Base-by-base conservation (phyloP, 2,113 vertebrate species). In the Mirounga angustirostris region DNA sequence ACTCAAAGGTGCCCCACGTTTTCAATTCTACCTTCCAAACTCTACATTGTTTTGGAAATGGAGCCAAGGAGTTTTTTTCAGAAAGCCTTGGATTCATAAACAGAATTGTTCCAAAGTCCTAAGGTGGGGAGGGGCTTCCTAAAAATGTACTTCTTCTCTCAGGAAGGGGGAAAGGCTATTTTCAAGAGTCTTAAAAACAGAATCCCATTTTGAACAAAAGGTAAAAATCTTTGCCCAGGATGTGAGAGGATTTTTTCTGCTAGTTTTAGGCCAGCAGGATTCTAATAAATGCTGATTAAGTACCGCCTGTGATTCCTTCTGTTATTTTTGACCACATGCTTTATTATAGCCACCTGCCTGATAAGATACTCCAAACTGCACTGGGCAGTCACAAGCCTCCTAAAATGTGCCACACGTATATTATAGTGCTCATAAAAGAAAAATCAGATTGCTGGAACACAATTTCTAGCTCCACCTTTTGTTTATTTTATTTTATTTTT, bases 261-360 rank as follows among this genome's bases (percentile, higher is more conserved):
- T 96, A 80, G 92, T 98, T 91, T n/a, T 63, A 76, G 91, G 90
- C 73, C 58, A 95, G 50, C 94, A 94, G 92, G 76, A 59, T 76
- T 98, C 92, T 96, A 97, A 73, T 92, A 97, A 88, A 89, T 82
- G 92, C 71, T 97, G 79, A 97, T 96, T 93, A 89, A 93, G 93
- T 67, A 79, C 93, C 2, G 33, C 52, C 93, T 94, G 89, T 82
- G 93, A 94, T 33, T 96, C 86, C 89, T 94, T 91, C 92, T 58
- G 95, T 98, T 94, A 59, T 24, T 85, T 95, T 97, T 94, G 22
- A 90, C 81, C 13, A 7, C 78, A 86, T 87, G 67, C 67, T 98
- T 2, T 93, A 33, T 96, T 33, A 9, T 61, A 97, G 95, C 56
- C 43, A 67, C 86, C 63, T 96, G 93, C 87, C 94, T 93, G 82